phyloP scores from a whole-genome alignment of 1,140 invertebrate genomes.

The Drosophila parvula region DNA sequence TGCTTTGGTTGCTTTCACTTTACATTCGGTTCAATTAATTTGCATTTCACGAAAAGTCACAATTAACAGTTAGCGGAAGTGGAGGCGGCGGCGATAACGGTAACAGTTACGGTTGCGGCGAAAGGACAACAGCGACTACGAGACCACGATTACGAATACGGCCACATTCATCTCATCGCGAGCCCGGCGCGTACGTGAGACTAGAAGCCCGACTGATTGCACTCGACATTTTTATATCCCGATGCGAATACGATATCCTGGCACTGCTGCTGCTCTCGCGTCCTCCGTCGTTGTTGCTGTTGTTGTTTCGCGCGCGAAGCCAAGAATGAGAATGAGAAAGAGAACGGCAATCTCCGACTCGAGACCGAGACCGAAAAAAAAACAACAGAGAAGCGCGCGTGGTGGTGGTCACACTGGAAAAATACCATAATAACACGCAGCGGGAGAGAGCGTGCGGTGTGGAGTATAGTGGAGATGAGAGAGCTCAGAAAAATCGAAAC shows the following conservation, averaged over 20 bases:
- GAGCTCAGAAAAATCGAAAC: constrained; percentile 57
- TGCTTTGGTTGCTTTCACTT: constrained; percentile 43
- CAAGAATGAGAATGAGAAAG: constrained; percentile 79
- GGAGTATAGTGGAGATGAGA: constrained; percentile 22
- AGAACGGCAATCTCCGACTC: constrained; percentile 57
- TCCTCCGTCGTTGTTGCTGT: constrained; percentile 52
- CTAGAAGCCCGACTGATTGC: constrained; percentile 79
- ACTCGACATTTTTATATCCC: constrained; percentile 84
- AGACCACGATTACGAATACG: constrained; percentile 42
- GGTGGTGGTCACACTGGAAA: constrained; percentile 49
- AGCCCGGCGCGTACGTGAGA: constrained; percentile 83
- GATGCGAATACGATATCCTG: constrained; percentile 64
- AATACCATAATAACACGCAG: constrained; percentile 53
- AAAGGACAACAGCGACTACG: constrained; percentile 62
- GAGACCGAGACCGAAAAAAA: constrained; percentile 65
- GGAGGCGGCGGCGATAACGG: constrained; percentile 19
- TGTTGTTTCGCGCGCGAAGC: constrained; percentile 71
- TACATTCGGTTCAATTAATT: constrained; percentile 56
- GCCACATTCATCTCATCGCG: constrained; percentile 81
- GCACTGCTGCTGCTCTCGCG: constrained; percentile 48
- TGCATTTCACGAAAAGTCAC: constrained; percentile 20
- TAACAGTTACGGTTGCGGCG: constrained; percentile 34
- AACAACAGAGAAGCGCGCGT: constrained; percentile 61
- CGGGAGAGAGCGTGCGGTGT: constrained; percentile 25
- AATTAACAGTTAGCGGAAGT: constrained; percentile 10